A percentile compares a stretch with the other conserved stretches of the same genome.
These are phyloP conservation scores for Xiphorhynchus elegans DNA, from an alignment of 2,113 vertebrate genomes.

Conservation along the genomic window DNA sequence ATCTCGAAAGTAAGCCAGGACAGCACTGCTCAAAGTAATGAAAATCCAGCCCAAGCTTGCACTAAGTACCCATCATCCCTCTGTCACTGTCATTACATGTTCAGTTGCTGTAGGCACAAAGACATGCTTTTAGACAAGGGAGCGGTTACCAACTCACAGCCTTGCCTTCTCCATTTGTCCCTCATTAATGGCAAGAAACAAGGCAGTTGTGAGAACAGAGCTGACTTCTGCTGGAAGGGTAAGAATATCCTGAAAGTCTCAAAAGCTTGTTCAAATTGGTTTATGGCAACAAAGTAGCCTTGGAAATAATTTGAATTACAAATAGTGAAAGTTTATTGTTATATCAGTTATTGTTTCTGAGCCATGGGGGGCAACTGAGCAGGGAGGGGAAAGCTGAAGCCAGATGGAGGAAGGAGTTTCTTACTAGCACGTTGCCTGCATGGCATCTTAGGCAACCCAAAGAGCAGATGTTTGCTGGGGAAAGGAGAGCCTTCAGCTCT, in stretches of 20 bases:
- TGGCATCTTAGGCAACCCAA: background rate
- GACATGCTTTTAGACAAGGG: background rate
- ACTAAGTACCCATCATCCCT: background rate
- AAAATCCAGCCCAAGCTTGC: background rate
- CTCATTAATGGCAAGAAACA: background rate
- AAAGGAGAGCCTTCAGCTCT: background rate
- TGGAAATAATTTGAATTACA: background rate
- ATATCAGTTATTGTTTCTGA: background rate
- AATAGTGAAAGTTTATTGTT: constrained; percentile 24
- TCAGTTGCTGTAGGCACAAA: background rate
- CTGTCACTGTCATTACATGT: background rate
- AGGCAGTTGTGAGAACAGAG: background rate
- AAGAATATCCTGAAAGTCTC: background rate
- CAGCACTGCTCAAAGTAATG: background rate
- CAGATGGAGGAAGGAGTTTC: background rate
- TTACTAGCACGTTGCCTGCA: rapidly evolving
- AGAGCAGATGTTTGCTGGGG: background rate
- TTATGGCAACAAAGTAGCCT: background rate
- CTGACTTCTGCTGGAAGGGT: background rate
- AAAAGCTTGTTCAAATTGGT: background rate
- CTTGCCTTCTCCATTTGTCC: background rate
- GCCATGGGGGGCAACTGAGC: background rate
- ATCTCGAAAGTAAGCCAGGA: background rate
- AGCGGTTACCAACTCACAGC: background rate
- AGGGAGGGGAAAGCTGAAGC: background rate